These are phyloP conservation scores for Eudyptes chrysolophus DNA, from an alignment of 2,113 vertebrate genomes.

Conservation along the genomic window DNA sequence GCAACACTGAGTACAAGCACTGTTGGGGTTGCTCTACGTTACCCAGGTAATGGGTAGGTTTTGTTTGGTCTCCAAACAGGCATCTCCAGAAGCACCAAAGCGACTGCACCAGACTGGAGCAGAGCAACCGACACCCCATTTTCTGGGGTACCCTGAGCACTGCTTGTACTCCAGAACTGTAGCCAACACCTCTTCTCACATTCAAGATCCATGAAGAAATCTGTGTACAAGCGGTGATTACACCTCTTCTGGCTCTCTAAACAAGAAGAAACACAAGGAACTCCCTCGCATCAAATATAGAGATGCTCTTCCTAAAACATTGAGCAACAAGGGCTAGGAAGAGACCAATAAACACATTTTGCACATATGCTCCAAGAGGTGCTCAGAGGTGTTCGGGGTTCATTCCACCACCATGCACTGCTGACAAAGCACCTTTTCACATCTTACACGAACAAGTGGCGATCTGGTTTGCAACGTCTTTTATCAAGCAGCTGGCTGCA, in stretches of 20 bases:
- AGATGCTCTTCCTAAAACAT: not conserved
- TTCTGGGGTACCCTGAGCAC: not conserved
- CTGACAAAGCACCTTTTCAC: constrained; percentile 10
- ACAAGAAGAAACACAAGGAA: not conserved
- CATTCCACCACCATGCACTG: not conserved
- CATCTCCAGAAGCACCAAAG: not conserved
- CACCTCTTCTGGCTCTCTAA: not conserved
- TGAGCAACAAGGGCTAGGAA: not conserved
- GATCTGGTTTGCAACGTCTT: not conserved
- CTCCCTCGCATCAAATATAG: not conserved
- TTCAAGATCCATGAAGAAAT: not conserved
- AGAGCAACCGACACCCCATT: not conserved
- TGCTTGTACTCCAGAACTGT: not conserved
- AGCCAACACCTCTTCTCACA: not conserved
- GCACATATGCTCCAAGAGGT: not conserved
- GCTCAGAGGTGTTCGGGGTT: not conserved
- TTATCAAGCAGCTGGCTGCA: constrained; percentile 12
- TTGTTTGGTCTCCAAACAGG: not conserved
- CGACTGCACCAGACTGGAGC: not conserved
- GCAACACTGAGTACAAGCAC: not conserved
- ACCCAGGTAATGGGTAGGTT: not conserved
- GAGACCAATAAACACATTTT: not conserved
- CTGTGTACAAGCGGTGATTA: not conserved
- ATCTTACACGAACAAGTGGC: not conserved
- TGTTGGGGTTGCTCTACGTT: not conserved